Conservation (phyloP, 2,888 invertebrate genomes). For the Ochropacha duplaris region DNA sequence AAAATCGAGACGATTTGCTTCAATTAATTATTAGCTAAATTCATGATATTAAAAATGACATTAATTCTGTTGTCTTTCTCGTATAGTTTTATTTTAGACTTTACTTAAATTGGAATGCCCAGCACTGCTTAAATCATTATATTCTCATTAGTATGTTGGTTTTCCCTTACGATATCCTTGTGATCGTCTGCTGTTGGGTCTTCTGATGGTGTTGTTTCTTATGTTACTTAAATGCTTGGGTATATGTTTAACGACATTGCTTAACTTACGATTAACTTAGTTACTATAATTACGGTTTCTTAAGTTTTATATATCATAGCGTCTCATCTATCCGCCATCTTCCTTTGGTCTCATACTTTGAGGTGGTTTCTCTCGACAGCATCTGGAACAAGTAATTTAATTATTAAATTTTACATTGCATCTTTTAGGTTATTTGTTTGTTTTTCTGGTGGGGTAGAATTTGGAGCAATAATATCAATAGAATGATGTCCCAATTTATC, state of each 20-base stretch:
- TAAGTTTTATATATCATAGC: conserved; percentile 60
- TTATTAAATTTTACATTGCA: background rate
- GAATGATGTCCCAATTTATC: background rate
- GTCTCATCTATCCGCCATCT: conserved; percentile 54
- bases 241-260: conserved; percentile 54
- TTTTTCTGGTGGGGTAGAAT: no score
- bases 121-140: conserved; percentile 46
- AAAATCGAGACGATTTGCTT: conserved; percentile 51
- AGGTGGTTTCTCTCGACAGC: conserved; percentile 47
- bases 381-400: conserved; percentile 63
- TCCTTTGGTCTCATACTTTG: conserved; percentile 61
- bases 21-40: conserved; percentile 41
- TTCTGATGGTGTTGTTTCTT: conserved; percentile 34
- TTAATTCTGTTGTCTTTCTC: conserved; percentile 64
- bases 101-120: conserved; percentile 74
- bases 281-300: conserved; percentile 77
- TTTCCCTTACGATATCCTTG: conserved; percentile 11
- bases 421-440: background rate
- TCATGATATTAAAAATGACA: conserved; percentile 38
- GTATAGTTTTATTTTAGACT: conserved; percentile 54
- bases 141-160: conserved; percentile 13
- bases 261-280: conserved; percentile 64
- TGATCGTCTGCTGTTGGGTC: conserved; percentile 17
- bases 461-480: background rate
- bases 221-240: conserved; percentile 71